Percentiles rank a stretch among this genome's conserved stretches.
These are phyloP conservation scores for Troides helena DNA, from an alignment of 2,888 invertebrate species.

Conservation along the genomic window DNA sequence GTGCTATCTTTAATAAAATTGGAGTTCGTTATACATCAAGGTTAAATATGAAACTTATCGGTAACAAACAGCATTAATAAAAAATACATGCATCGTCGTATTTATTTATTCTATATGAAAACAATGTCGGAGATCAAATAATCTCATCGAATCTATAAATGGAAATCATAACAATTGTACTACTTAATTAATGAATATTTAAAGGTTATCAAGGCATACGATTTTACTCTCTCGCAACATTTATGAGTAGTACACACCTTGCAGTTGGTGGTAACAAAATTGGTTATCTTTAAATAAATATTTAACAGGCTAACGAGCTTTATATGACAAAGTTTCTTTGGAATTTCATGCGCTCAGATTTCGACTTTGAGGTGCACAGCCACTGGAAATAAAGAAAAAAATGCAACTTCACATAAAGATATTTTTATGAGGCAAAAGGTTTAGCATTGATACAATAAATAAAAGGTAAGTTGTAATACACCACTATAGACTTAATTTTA, in stretches of 20 bases:
- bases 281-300: background rate
- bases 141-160: too few species aligned
- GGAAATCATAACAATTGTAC: background rate
- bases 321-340: conserved; percentile 1
- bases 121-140: background rate
- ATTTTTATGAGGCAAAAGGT: too few species aligned
- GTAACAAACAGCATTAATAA: background rate
- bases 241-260: background rate
- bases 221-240: background rate
- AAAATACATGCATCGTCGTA: background rate
- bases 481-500: too few species aligned
- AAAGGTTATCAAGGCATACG: background rate
- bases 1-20: background rate
- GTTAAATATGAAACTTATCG: background rate
- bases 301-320: background rate
- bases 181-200: background rate
- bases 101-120: background rate
- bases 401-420: background rate
- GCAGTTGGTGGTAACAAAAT: background rate
- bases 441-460: too few species aligned
- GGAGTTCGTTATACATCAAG: background rate
- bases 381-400: background rate
- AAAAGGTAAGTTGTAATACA: too few species aligned
- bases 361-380: background rate
- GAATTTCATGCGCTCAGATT: background rate